Conservation (phyloP, 2,888 invertebrate genomes). For the Cataglyphis albicans region DNA sequence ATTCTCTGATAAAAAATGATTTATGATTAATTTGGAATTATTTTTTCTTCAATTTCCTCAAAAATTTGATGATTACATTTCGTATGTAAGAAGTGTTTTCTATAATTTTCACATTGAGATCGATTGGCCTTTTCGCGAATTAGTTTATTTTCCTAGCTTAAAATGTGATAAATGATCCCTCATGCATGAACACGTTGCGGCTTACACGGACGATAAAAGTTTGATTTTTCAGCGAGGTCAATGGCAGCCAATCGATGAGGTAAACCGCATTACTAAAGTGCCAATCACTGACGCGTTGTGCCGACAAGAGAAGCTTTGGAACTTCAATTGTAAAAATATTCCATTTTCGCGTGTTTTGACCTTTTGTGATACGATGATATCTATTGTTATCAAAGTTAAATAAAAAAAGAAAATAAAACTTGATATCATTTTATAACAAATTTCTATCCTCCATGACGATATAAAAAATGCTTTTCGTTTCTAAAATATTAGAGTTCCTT, state of each 20-base stretch:
- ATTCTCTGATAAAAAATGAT: background rate
- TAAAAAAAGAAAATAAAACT: background rate
- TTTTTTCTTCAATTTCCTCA: background rate
- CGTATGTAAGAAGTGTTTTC: background rate
- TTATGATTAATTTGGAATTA: background rate
- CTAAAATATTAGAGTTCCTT: background rate
- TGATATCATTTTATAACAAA: background rate
- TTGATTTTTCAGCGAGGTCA: slow-evolving; percentile 58
- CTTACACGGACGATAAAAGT: slow-evolving; percentile 19
- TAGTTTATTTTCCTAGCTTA: slow-evolving; percentile 1
- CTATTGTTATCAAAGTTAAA: background rate
- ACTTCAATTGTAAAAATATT: slow-evolving; percentile 50
- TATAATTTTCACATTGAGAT: slow-evolving; percentile 20
- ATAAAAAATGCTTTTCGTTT: background rate
- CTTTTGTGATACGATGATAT: background rate
- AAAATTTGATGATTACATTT: background rate
- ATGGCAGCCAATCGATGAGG: slow-evolving; percentile 40
- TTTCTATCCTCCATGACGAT: background rate
- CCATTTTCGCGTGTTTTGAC: background rate
- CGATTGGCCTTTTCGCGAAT: slow-evolving; percentile 18
- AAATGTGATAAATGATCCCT: slow-evolving; percentile 42
- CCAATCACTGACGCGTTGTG: slow-evolving; percentile 51
- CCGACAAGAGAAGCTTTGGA: background rate
- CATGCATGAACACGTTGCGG: slow-evolving; percentile 26
- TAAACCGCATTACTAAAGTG: slow-evolving; percentile 60